Base-by-base conservation (phyloP, 2,888 invertebrate species). In the Agriotes lineatus region DNA sequence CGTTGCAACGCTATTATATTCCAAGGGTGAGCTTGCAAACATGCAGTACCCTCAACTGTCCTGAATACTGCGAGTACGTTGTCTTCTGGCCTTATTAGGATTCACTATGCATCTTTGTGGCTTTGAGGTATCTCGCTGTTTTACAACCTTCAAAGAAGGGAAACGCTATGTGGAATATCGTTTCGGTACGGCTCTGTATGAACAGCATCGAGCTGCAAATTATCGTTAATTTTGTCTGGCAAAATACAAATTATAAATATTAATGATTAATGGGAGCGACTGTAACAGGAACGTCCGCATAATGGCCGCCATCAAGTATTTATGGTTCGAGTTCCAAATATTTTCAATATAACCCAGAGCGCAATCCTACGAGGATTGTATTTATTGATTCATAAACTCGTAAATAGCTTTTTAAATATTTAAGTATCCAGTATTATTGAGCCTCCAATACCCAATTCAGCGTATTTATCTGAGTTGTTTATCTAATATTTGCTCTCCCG, bases 221-320 rank as follows among this genome's bases (percentile, higher is more conserved):
- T 30, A 33, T 61, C 22, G 50, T 61, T 60, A 61, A 61, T 37
- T 61, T 61, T 39, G 35, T 18, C 48, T 35, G 14, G 12, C 33
- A 48, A 37, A 61, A 48, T 37, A 61, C 50, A 61, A 50, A 61
- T 61, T 61, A 37, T 30, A 37, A 48, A 35, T 45, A 50, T 61
- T 61, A 61, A 61, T 61, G 61, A 61, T 61, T 61, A 61, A 61
- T 61, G 48, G 22, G 20, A 37, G 50, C 50, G 30, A 61, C 35
- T 20, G 37, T 22, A 22, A 19, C 9, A 22, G 14, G 30, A 50
- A 16, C 30, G 50, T 9, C 12, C 2, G 16, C 3, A 5, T 50
- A 50, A 50, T 50, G 50, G 30, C 5, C 25, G 50, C 9, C 16
- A 14, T 12, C 50, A 50, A 30, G 30, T 50, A 50, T 50, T 50